Base-by-base conservation (phyloP, 2,888 invertebrate species). In the Trachelus iudaicus region DNA sequence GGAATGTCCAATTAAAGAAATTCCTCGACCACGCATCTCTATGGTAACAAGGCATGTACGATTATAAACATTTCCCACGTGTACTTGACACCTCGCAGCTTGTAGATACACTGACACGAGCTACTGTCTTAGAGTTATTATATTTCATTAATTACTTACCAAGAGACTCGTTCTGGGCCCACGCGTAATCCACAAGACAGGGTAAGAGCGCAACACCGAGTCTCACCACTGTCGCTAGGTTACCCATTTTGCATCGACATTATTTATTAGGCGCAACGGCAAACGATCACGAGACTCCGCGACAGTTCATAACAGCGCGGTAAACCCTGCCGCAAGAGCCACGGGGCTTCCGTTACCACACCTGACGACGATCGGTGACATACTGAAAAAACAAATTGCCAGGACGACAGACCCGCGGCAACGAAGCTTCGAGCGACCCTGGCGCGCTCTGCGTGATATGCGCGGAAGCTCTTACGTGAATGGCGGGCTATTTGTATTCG, bases 131-230 rank as follows among this genome's bases (percentile, higher is more conserved):
- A 23, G 9, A 56, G 6, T 23, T 23, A 71, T 71, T 71, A 30
- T 30, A 33, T 15, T 71, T 71, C 23, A 75, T 69, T 15, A 34
- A 75, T 69, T 15, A 34, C 75, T 81, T 85, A 89, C 89, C 89
- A 81, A 79, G 82, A 76, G 82, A 80, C 69, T 86, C 84, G 73
- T 87, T 84, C 82, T 89, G 85, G 77, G 88, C 88, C 81, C 80
- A 84, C 76, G 84, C 87, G 84, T 89, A 89, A 90, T 90, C 90
- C 90, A 90, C 85, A 79, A 90, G 82, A 83, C 85, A 89, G 82
- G 86, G 87, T 81, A 90, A 83, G 76, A 90, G 83, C 79, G 86
- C 87, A 77, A 85, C 88, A 89, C 88, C 87, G 77, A 89, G 86
- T 87, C 86, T 86, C 87, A 88, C 87, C 86, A 88, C 87, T 83